Conservation (phyloP, 1,140 invertebrate genomes). For the Drosophila malerkotliana region DNA sequence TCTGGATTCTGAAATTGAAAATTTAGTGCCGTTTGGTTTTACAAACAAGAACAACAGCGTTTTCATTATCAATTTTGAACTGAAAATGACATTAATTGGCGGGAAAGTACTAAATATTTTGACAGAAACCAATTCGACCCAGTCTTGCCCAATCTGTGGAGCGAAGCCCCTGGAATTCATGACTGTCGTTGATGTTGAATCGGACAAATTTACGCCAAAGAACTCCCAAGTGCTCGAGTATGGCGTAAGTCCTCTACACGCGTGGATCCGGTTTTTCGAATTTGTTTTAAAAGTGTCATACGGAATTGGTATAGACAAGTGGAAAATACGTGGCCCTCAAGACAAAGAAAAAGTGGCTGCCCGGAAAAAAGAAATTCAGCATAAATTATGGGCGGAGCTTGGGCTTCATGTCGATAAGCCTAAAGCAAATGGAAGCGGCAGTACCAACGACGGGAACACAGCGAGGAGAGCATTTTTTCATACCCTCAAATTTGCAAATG, state of each 20-base stretch:
- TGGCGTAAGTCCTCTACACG: too few species aligned
- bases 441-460: constrained; percentile 9
- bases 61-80: constrained; percentile 10
- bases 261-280: too few species aligned
- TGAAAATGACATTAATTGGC: constrained; percentile 15
- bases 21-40: constrained; percentile 6
- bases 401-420: not conserved
- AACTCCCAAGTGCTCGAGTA: not conserved
- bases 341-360: too few species aligned
- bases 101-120: constrained; percentile 25
- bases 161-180: constrained; percentile 14
- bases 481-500: not conserved
- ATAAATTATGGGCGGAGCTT: constrained; percentile 7
- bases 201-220: constrained; percentile 12
- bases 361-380: constrained; percentile 11
- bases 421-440: constrained; percentile 12
- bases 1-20: constrained; percentile 8
- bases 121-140: too few species aligned
- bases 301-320: too few species aligned
- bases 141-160: constrained; percentile 28
- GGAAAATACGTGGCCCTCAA: too few species aligned
- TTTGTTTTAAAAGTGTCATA: too few species aligned
- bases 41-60: constrained; percentile 3
- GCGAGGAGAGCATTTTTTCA: not conserved
- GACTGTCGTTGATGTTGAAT: constrained; percentile 7